Evolutionary conservation across 2,888 invertebrate genomes (phyloP).

Genomic region (Acrobasis suavella): DNA sequence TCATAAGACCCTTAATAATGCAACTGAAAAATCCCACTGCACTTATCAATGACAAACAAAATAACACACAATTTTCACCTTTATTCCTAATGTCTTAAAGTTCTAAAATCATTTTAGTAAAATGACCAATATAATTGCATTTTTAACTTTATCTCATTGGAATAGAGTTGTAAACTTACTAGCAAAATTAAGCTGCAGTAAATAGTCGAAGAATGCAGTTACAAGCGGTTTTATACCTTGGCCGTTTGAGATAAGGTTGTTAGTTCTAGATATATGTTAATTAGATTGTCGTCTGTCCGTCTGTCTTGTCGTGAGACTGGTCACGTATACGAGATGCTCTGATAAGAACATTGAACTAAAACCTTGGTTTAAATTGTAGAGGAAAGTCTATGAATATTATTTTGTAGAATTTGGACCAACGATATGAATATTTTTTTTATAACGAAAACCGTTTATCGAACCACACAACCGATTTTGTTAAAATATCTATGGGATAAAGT

Average conservation of each 20-base stretch:
- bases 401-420: too few relatives aligned
- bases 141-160: not conserved
- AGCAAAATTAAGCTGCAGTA: not conserved
- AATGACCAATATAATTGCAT: not conserved
- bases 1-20: not conserved
- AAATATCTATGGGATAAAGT: too few relatives aligned
- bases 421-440: too few relatives aligned
- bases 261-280: not conserved
- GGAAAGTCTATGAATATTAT: not conserved
- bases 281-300: slow-evolving; percentile 40
- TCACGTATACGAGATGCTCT: slow-evolving; percentile 31
- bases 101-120: too few relatives aligned
- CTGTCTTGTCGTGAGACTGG: slow-evolving; percentile 36
- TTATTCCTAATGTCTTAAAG: too few relatives aligned
- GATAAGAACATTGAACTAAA: slow-evolving; percentile 12
- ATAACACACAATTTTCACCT: too few relatives aligned
- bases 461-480: too few relatives aligned
- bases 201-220: not conserved
- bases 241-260: not conserved
- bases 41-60: not conserved
- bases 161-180: not conserved
- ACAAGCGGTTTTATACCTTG: not conserved
- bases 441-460: too few relatives aligned
- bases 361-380: not conserved
- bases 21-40: slow-evolving; percentile 10